A percentile compares a stretch with the other conserved stretches of the same genome.
Conservation (phyloP, 2,797 vertebrate genomes). For the Cynopterus sphinx region DNA sequence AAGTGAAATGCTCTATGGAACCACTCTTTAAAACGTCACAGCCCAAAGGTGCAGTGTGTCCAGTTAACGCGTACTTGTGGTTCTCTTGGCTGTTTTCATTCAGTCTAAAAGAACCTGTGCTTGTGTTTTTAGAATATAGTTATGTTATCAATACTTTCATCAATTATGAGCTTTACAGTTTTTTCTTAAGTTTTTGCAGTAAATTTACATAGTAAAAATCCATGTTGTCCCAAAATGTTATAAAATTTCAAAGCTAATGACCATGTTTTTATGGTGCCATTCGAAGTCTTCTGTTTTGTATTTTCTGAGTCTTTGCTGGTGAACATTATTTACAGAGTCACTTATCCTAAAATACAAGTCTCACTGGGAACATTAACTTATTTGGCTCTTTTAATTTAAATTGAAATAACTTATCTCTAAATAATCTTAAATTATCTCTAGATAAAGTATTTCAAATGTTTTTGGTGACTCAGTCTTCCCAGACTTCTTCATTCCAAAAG, state of each 20-base stretch:
- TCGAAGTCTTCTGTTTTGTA: not conserved
- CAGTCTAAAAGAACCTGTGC: not conserved
- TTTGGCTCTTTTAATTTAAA: constrained; percentile 20
- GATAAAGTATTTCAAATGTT: not conserved
- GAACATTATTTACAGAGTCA: not conserved
- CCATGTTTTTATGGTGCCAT: not conserved
- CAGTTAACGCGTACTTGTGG: not conserved
- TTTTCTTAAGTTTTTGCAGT: not conserved
- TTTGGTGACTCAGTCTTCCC: not conserved
- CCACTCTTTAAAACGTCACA: not conserved
- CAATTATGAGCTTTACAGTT: not conserved
- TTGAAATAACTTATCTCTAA: constrained; percentile 7
- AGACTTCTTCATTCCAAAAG: not conserved
- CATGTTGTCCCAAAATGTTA: not conserved
- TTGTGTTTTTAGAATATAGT: not conserved
- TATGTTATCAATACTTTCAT: not conserved
- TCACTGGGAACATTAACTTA: not conserved
- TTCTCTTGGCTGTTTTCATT: not conserved
- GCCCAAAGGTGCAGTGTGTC: not conserved
- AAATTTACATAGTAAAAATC: not conserved
- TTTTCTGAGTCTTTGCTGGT: not conserved
- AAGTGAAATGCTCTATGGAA: not conserved
- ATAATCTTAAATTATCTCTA: not conserved
- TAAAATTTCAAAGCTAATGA: not conserved
- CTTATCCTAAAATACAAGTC: not conserved